phyloP scores from a whole-genome alignment of 2,888 invertebrate genomes.

The Pachliopta kotzebuea region DNA sequence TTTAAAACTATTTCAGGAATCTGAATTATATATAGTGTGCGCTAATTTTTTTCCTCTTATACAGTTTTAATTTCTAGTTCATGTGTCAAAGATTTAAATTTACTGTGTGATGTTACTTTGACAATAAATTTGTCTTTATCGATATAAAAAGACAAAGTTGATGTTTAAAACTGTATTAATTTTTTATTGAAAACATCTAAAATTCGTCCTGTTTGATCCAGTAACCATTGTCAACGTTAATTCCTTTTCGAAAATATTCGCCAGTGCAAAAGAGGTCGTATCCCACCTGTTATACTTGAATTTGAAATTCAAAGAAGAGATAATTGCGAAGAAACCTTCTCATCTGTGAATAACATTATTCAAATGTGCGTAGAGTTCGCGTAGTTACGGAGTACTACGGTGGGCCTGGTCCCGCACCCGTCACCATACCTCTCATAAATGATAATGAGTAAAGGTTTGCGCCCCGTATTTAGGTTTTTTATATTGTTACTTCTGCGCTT shows the following conservation, averaged over 20 bases:
- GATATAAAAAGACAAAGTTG: no score
- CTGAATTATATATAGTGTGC: no score
- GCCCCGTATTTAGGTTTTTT: slow-evolving; percentile 3
- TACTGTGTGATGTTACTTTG: no score
- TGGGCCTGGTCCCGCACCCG: slow-evolving; percentile 8
- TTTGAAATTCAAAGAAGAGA: slow-evolving; percentile 21
- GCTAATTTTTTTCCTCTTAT: no score
- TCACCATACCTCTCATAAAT: slow-evolving; percentile 24
- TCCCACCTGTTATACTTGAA: background rate
- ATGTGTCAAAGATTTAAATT: no score
- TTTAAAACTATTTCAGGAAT: no score
- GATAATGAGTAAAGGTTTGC: slow-evolving; percentile 13
- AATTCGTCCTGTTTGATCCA: background rate
- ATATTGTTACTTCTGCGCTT: background rate
- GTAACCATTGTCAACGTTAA: background rate
- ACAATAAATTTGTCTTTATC: no score
- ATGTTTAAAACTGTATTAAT: no score
- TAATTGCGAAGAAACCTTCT: slow-evolving; percentile 20
- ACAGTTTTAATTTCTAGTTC: no score
- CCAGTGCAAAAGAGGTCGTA: background rate
- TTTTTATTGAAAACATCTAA: background rate
- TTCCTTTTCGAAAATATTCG: background rate
- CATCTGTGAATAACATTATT: slow-evolving; percentile 24
- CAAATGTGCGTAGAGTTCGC: slow-evolving; percentile 21
- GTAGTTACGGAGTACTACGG: slow-evolving; percentile 1